Conservation (phyloP, 2,888 invertebrate genomes). For the Nowickia ferox region DNA sequence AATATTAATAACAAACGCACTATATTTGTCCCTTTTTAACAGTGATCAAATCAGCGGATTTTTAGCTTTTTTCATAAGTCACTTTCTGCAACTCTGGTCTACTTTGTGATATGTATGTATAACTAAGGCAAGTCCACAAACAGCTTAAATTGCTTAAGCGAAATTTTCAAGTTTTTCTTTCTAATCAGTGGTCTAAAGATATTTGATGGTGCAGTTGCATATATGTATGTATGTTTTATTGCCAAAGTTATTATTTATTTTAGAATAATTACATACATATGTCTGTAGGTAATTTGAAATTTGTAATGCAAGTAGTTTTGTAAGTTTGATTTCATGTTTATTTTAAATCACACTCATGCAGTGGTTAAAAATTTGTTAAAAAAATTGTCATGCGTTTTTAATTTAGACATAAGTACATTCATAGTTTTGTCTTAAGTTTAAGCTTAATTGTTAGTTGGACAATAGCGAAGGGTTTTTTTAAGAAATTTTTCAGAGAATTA, state of each 20-base stretch:
- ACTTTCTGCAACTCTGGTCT: too few relatives aligned
- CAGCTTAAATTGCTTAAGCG: background rate
- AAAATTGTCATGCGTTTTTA: slow-evolving; percentile 31
- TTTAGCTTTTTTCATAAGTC: too few relatives aligned
- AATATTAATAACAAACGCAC: too few relatives aligned
- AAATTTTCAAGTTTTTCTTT: background rate
- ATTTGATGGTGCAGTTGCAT: background rate
- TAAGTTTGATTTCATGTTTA: background rate
- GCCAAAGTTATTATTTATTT: background rate
- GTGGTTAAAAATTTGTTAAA: slow-evolving; percentile 14
- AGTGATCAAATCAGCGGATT: too few relatives aligned
- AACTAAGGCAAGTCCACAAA: slow-evolving; percentile 7
- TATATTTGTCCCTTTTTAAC: too few relatives aligned
- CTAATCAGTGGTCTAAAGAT: background rate
- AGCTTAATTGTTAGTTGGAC: too few relatives aligned
- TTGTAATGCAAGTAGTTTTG: background rate
- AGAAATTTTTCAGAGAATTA: too few relatives aligned
- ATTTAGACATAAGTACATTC: slow-evolving; percentile 15
- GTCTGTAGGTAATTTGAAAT: background rate
- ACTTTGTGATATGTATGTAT: background rate
- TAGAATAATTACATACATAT: slow-evolving; percentile 8
- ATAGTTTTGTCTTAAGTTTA: background rate
- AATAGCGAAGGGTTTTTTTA: too few relatives aligned
- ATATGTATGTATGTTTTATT: background rate
- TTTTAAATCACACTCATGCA: slow-evolving; percentile 37